Base-by-base conservation (phyloP, 2,888 invertebrate genomes). In the Nasonovia ribisnigri region DNA sequence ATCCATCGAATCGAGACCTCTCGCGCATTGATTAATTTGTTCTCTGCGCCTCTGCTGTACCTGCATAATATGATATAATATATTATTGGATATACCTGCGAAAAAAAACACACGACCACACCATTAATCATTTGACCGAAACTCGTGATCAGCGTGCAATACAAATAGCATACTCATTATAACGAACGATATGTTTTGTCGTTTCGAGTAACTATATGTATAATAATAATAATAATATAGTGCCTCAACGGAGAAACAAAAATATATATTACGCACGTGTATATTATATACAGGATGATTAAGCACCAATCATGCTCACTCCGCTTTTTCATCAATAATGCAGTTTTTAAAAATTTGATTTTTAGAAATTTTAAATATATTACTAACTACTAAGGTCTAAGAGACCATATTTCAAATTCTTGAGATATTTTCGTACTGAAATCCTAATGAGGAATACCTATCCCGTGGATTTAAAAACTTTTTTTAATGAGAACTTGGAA, bases 91-190 rank as follows among this genome's bases (percentile, higher is more conserved):
- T 67, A 36, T 91, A 91, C 90, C 90, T 42, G 84, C 42, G 29
- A 84, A 91, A 84, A 90, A 90, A 77, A 90, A 91, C 84, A 90
- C 60, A 90, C n/a, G n/a, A 90, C 46, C 42, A 24, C n/a, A 36
- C 36, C 42, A 91, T 91, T 84, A 54, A 91, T 91, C 90, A 91
- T 36, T 90, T 84, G 90, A 26, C 48, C 90, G 29, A 91, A 77
- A 91, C 77, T 91, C 90, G 90, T 67, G 67, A 67, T 90, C 67
- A 29, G 43, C 43, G 48, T 90, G 42, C 57, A 46, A 90, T 48
- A 77, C 11, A 77, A 57, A 57, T 26, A 26, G 6, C 57, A 57
- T 26, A 57, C 8, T 46, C 29, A n/a, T 86, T n/a, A 46, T 46
- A 29, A 43, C 43, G 11, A 89, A 57, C 57, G 57, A 57, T 77